These are phyloP conservation scores for Cherax destructor DNA, from an alignment of 1,140 invertebrate species.

Conservation along the genomic window DNA sequence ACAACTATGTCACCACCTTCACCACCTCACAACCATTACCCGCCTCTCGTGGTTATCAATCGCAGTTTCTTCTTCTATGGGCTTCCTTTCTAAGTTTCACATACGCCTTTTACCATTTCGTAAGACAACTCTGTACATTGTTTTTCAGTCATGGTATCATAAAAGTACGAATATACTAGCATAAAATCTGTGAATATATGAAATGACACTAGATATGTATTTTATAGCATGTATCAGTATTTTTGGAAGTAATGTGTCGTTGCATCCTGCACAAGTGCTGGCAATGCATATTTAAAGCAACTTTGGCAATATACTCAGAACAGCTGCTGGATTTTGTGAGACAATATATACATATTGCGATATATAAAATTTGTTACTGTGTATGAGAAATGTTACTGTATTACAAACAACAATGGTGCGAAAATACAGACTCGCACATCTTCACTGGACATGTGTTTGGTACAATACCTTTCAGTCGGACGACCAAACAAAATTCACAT, in stretches of 20 bases:
- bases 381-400: background rate
- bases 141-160: background rate
- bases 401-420: background rate
- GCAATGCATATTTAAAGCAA: background rate
- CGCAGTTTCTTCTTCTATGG: background rate
- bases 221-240: background rate
- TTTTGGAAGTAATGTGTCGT: background rate
- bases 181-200: slow-evolving; percentile 7
- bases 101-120: slow-evolving; percentile 5
- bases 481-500: too few relatives aligned
- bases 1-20: slow-evolving; percentile 1
- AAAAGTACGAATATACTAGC: background rate
- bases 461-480: too few relatives aligned
- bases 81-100: background rate
- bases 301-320: background rate
- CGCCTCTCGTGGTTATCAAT: background rate
- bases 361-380: background rate
- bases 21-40: background rate
- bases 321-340: background rate
- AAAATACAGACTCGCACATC: background rate
- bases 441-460: too few relatives aligned
- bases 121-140: slow-evolving; percentile 1
- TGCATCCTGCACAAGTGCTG: background rate
- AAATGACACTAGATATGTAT: slow-evolving; percentile 4
- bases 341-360: background rate